phyloP scores from a whole-genome alignment of 2,797 vertebrate genomes.

The Discoglossus pictus region DNA sequence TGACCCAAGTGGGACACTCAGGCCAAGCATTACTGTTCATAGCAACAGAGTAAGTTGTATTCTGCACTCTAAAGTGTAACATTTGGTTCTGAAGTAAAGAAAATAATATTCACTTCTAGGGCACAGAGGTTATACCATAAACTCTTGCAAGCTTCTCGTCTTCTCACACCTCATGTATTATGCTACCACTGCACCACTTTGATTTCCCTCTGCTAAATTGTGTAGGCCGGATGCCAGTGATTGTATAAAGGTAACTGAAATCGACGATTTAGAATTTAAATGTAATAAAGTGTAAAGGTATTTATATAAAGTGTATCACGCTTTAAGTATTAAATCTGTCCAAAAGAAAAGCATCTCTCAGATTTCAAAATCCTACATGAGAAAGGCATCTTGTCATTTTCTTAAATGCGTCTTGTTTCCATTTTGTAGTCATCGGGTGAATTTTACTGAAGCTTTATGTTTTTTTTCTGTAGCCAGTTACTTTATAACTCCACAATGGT shows the following conservation, averaged over 20 bases:
- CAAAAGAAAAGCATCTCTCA: too few species aligned
- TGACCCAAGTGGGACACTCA: neutral
- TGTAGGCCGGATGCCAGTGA: neutral
- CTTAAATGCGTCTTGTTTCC: too few species aligned
- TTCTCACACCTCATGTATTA: constrained; percentile 9
- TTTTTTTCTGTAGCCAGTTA: neutral
- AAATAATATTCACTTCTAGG: constrained; percentile 11
- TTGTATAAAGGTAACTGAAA: neutral
- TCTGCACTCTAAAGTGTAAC: neutral
- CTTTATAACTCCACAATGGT: constrained; percentile 8
- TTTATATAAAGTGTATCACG: too few species aligned
- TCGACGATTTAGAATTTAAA: too few species aligned
- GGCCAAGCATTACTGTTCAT: neutral
- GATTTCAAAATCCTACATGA: too few species aligned
- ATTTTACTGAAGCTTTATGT: neutral
- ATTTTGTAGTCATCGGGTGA: neutral
- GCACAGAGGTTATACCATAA: constrained; percentile 8
- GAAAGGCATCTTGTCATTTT: too few species aligned
- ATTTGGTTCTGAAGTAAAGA: too few species aligned
- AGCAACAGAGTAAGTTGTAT: constrained; percentile 1
- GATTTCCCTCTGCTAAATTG: neutral
- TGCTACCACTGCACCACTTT: neutral
- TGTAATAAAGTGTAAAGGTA: too few species aligned
- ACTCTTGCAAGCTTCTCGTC: constrained; percentile 1
- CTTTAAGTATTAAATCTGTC: too few species aligned